Percentiles rank a stretch among this genome's conserved stretches.
Conservation (phyloP, 2,888 invertebrate genomes). For the Campoletis raptor region DNA sequence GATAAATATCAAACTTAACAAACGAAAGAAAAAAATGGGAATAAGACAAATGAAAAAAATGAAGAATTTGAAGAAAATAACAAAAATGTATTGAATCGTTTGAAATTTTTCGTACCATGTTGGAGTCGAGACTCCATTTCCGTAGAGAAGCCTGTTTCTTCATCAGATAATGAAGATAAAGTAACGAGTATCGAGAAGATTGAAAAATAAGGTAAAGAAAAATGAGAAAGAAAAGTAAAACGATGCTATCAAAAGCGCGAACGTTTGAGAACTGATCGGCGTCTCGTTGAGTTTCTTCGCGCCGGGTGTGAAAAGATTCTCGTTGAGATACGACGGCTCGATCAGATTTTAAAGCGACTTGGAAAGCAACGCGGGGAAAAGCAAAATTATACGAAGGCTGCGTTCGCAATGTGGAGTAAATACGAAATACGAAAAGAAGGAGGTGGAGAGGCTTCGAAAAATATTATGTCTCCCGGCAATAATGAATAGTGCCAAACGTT, state of each 20-base stretch:
- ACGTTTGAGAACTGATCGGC: slow-evolving; percentile 55
- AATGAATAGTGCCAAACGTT: slow-evolving; percentile 46
- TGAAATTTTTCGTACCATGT: slow-evolving; percentile 73
- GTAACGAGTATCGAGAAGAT: slow-evolving; percentile 14
- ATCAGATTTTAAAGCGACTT: slow-evolving; percentile 5
- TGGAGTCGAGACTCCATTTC: slow-evolving; percentile 79
- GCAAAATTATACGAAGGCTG: slow-evolving; percentile 28
- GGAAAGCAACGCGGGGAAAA: slow-evolving; percentile 13
- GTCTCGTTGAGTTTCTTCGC: slow-evolving; percentile 1
- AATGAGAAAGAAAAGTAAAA: slow-evolving; percentile 25
- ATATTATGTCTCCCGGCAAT: slow-evolving; percentile 28
- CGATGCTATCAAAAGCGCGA: slow-evolving; percentile 90
- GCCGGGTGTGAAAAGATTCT: slow-evolving; percentile 18
- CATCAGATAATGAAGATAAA: slow-evolving; percentile 57
- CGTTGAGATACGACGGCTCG: slow-evolving; percentile 49
- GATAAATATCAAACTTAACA: background rate
- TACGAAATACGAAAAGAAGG: slow-evolving; percentile 24
- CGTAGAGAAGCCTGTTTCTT: slow-evolving; percentile 71
- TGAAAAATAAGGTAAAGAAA: background rate
- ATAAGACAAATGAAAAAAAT: background rate
- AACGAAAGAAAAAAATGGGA: background rate
- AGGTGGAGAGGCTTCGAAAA: background rate
- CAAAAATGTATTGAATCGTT: background rate
- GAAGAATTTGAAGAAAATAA: background rate
- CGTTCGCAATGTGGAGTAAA: slow-evolving; percentile 16